A percentile compares a stretch with the other conserved stretches of the same genome.
These are phyloP conservation scores for Drosophila rhopaloa DNA, from an alignment of 1,140 invertebrate species.

Conservation along the genomic window DNA sequence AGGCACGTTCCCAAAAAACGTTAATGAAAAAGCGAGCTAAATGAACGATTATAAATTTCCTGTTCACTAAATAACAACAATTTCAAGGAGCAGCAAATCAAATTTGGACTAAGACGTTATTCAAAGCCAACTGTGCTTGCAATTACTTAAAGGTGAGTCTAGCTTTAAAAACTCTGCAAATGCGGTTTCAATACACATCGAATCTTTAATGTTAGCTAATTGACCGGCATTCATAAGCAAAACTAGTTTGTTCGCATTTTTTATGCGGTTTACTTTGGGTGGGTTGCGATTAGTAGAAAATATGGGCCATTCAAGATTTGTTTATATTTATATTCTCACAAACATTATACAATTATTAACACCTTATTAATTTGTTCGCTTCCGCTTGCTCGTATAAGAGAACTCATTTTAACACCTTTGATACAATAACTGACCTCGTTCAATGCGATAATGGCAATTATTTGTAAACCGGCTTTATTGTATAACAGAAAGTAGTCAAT, in stretches of 20 bases:
- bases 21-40: conserved; percentile 37
- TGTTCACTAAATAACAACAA: conserved; percentile 9
- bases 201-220: conserved; percentile 20
- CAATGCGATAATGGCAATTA: not conserved
- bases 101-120: conserved; percentile 10
- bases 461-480: not conserved
- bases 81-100: conserved; percentile 24
- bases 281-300: not conserved
- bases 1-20: conserved; percentile 34
- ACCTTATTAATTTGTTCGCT: conserved; percentile 3
- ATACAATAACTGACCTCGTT: conserved; percentile 30
- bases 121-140: conserved; percentile 12
- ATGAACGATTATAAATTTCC: conserved; percentile 49
- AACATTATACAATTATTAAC: conserved; percentile 3
- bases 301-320: not conserved
- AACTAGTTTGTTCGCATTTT: conserved; percentile 30
- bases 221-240: conserved; percentile 13
- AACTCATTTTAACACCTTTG: conserved; percentile 17
- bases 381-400: conserved; percentile 2
- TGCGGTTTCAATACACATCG: conserved; percentile 11
- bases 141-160: conserved; percentile 32
- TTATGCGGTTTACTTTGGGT: not conserved
- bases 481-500: not conserved
- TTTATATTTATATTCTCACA: conserved; percentile 6
- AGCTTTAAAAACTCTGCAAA: conserved; percentile 14